Evolutionary conservation across 1,140 invertebrate species (phyloP).

Genomic region (Paraescarpia echinospica): DNA sequence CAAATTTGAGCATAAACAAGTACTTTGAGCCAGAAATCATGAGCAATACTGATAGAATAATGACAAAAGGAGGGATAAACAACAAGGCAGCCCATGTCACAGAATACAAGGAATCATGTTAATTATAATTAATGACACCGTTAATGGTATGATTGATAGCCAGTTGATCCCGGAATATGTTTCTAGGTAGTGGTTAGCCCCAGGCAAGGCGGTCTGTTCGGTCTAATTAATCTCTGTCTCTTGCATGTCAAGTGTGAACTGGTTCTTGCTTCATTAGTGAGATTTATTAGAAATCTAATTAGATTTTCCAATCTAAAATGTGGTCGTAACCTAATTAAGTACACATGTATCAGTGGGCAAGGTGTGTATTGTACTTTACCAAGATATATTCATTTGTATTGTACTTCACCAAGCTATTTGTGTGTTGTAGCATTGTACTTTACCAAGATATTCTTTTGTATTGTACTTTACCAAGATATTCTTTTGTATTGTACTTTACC

Average conservation of each 20-base stretch:
- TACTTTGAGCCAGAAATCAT: not conserved
- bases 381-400: no score
- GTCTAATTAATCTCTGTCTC: not conserved
- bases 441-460: no score
- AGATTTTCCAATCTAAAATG: not conserved
- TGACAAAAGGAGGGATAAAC: not conserved
- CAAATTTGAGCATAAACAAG: not conserved
- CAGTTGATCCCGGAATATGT: not conserved
- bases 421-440: no score
- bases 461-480: no score
- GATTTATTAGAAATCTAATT: not conserved
- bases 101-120: not conserved
- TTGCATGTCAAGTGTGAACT: not conserved
- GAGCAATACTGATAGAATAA: not conserved
- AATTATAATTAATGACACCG: not conserved
- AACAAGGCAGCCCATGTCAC: not conserved
- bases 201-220: not conserved
- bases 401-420: no score
- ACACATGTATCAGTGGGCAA: not conserved
- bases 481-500: no score
- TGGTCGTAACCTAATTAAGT: not conserved
- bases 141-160: not conserved
- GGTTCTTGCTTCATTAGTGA: not conserved
- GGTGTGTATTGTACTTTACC: not conserved
- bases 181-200: not conserved